Evolutionary conservation across 2,888 invertebrate species (phyloP).

Genomic region (Rhogogaster chlorosoma): DNA sequence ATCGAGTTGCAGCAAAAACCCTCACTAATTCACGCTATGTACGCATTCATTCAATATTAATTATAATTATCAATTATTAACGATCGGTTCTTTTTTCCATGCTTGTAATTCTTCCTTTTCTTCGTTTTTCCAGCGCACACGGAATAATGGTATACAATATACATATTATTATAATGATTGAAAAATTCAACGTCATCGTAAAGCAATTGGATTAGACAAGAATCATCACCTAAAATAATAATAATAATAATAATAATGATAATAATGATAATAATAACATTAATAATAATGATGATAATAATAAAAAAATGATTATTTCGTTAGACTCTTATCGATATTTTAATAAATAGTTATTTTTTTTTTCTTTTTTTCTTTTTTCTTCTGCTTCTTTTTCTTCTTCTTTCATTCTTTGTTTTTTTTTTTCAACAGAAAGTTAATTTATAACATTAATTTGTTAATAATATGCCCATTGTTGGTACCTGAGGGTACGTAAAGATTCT

Average conservation of each 20-base stretch:
- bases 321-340: slow-evolving; percentile 44
- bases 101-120: slow-evolving; percentile 51
- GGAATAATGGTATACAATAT: slow-evolving; percentile 45
- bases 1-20: slow-evolving; percentile 29
- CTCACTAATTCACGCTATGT: slow-evolving; percentile 33
- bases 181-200: slow-evolving; percentile 31
- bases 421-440: slow-evolving; percentile 26
- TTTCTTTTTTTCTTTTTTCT: slow-evolving; percentile 6
- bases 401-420: neutral
- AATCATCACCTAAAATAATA: slow-evolving; percentile 15
- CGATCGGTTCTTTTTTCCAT: slow-evolving; percentile 16
- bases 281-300: neutral
- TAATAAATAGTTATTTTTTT: slow-evolving; percentile 44
- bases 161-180: slow-evolving; percentile 30
- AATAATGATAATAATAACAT: neutral
- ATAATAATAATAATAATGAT: neutral
- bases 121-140: slow-evolving; percentile 45
- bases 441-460: slow-evolving; percentile 45
- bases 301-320: slow-evolving; percentile 21
- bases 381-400: neutral
- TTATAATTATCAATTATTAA: slow-evolving; percentile 43
- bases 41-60: slow-evolving; percentile 47
- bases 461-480: slow-evolving; percentile 49
- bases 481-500: slow-evolving; percentile 36
- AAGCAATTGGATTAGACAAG: slow-evolving; percentile 27